Conservation (phyloP, 2,113 vertebrate genomes). For the Pungitius pungitius region DNA sequence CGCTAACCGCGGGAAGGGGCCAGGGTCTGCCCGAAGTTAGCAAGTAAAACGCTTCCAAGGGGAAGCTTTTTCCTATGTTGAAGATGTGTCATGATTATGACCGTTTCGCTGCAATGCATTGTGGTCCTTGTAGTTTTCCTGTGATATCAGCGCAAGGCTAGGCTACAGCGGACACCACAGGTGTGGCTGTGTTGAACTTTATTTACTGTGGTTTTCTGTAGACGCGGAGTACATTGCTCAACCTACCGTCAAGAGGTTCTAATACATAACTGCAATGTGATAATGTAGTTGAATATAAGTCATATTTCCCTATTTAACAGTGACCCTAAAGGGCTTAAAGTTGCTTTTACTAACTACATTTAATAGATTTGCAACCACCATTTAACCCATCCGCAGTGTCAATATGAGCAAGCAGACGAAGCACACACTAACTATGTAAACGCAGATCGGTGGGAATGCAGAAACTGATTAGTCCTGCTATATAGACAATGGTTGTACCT, state of each 20-base stretch:
- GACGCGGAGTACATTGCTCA: not conserved
- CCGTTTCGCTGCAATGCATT: slow-evolving; percentile 68
- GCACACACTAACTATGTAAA: not conserved
- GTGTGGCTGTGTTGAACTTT: not conserved
- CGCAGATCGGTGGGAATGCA: not conserved
- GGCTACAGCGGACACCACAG: not conserved
- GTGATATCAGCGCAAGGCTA: not conserved
- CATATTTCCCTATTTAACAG: not conserved
- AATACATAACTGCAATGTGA: not conserved
- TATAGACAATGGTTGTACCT: not conserved
- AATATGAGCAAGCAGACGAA: not conserved
- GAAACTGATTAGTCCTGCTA: not conserved
- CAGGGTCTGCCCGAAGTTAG: slow-evolving; percentile 51
- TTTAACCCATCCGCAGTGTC: not conserved
- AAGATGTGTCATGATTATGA: slow-evolving; percentile 73
- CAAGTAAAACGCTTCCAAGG: slow-evolving; percentile 59
- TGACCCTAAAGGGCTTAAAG: not conserved
- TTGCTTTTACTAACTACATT: not conserved
- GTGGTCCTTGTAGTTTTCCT: slow-evolving; percentile 72
- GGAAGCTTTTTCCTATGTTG: slow-evolving; percentile 69
- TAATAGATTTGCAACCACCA: not conserved
- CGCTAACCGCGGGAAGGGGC: slow-evolving; percentile 27
- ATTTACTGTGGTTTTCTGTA: not conserved
- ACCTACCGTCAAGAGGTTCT: too few species aligned
- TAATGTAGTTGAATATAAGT: not conserved